Evolutionary conservation across 2,888 invertebrate genomes (phyloP).

Genomic region (Heterodera filipjevi): DNA sequence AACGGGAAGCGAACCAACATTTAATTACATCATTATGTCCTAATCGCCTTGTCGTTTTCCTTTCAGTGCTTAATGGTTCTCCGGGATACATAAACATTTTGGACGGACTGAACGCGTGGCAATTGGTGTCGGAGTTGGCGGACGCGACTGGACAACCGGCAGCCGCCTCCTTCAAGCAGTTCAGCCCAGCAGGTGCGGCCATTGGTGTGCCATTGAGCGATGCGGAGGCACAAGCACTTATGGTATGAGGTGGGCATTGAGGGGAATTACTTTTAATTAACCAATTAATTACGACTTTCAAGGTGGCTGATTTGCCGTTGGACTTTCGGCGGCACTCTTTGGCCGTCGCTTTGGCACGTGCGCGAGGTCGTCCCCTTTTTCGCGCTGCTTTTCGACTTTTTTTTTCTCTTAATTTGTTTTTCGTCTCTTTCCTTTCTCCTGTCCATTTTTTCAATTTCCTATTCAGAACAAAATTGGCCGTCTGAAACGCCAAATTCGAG

Average conservation of each 20-base stretch:
- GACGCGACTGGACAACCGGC: constrained; percentile 78
- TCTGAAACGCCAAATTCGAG: constrained; percentile 30
- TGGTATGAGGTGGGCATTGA: constrained; percentile 92
- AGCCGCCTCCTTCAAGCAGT: constrained; percentile 96
- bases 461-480: constrained; percentile 50
- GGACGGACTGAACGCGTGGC: constrained; percentile 96
- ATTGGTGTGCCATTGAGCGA: constrained; percentile 80
- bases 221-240: constrained; percentile 83
- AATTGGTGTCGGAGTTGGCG: constrained; percentile 86
- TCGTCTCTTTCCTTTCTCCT: constrained; percentile 20
- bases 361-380: constrained; percentile 42
- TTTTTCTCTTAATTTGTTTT: constrained; percentile 28
- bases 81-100: constrained; percentile 97
- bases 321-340: constrained; percentile 70
- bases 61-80: constrained; percentile 82
- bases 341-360: constrained; percentile 54
- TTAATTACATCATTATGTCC: not conserved
- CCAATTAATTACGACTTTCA: not conserved
- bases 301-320: constrained; percentile 78
- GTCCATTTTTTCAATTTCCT: constrained; percentile 4
- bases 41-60: not conserved
- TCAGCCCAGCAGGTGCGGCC: constrained; percentile 75
- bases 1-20: no score
- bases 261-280: not conserved
- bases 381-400: constrained; percentile 21